Percentiles rank a stretch among this genome's conserved stretches.
Evolutionary conservation across 2,888 invertebrate species (phyloP).

Genomic region (Torymus auratus): DNA sequence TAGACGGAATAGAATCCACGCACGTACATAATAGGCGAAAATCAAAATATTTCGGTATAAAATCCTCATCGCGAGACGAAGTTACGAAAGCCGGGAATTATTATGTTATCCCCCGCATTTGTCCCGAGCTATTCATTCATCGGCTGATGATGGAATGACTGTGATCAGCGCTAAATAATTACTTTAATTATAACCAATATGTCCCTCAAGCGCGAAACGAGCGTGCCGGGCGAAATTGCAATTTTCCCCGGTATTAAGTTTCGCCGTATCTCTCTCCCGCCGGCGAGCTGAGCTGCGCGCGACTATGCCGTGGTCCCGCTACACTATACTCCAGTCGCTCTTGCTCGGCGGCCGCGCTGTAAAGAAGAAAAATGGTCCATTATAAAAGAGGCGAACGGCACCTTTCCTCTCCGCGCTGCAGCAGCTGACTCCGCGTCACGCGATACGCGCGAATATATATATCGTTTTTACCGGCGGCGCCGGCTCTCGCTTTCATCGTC

Average conservation of each 20-base stretch:
- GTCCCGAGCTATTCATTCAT: neutral
- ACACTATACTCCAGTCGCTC: neutral
- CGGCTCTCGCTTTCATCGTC: neutral
- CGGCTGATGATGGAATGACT: neutral
- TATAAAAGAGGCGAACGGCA: neutral
- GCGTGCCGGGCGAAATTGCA: conserved; percentile 4
- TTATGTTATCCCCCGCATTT: too few species aligned
- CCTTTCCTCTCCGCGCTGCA: too few species aligned
- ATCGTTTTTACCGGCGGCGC: too few species aligned
- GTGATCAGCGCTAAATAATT: conserved; percentile 4
- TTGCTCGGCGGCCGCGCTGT: neutral
- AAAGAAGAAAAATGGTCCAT: conserved; percentile 6
- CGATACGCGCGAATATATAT: conserved; percentile 9
- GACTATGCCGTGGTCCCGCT: neutral
- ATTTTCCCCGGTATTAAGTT: conserved; percentile 21
- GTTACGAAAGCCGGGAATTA: too few species aligned
- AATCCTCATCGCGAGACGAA: too few species aligned
- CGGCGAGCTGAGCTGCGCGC: too few species aligned
- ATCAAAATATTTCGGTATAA: too few species aligned
- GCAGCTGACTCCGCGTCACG: conserved; percentile 8
- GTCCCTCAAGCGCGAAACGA: neutral
- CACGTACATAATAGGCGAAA: too few species aligned
- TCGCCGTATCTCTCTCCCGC: neutral
- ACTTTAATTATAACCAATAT: conserved; percentile 16
- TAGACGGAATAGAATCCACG: too few species aligned